Evolutionary conservation across 2,113 vertebrate species (phyloP).

Genomic region (Catharus fuscescens): DNA sequence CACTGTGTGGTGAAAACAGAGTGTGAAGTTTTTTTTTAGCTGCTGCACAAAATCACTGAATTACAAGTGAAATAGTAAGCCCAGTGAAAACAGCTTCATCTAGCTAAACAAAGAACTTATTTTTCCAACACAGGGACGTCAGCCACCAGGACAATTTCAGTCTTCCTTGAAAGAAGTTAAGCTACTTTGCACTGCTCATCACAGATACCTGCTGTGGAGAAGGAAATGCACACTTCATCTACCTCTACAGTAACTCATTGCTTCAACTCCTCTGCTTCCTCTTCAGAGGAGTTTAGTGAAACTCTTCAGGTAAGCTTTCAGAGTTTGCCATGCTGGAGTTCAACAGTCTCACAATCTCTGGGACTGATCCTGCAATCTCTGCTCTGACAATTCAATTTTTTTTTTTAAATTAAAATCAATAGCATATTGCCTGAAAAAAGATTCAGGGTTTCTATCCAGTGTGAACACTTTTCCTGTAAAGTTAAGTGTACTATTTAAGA

Average conservation of each 20-base stretch:
- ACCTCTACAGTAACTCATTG: not conserved
- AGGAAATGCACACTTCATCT: not conserved
- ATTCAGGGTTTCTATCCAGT: not conserved
- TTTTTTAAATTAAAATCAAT: not conserved
- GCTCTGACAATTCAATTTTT: not conserved
- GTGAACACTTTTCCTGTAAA: not conserved
- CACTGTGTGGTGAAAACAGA: not conserved
- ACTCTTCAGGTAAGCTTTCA: not conserved
- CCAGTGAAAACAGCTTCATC: not conserved
- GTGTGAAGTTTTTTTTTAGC: not conserved
- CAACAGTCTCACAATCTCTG: not conserved
- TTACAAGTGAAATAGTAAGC: not conserved
- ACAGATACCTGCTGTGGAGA: not conserved
- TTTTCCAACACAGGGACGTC: not conserved
- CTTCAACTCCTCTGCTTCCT: not conserved
- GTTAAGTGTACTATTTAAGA: not conserved
- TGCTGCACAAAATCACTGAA: not conserved
- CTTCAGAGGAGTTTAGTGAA: not conserved
- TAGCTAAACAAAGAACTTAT: not conserved
- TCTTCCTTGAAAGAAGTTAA: not conserved
- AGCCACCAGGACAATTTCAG: not conserved
- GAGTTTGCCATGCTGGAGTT: not conserved
- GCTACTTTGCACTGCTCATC: not conserved
- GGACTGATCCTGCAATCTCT: not conserved
- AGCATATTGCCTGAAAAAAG: not conserved